A percentile compares a stretch with the other conserved stretches of the same genome.
Evolutionary conservation across 2,113 vertebrate genomes (phyloP).

Genomic region (Toxotes chatareus): DNA sequence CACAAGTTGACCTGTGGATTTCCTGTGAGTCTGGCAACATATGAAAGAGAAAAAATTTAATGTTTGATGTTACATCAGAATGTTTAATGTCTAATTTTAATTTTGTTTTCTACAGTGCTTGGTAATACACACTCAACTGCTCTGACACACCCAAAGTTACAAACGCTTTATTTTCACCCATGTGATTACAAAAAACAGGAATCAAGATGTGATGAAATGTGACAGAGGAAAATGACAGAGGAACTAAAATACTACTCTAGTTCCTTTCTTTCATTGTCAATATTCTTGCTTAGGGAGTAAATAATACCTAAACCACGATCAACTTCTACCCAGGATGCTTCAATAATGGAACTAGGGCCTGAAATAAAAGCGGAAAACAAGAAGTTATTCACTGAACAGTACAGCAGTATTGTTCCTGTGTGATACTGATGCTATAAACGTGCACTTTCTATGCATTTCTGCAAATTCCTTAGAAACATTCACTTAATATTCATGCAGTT

Average conservation of each 20-base stretch:
- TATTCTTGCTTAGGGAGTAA: background rate
- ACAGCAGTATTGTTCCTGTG: background rate
- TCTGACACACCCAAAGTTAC: background rate
- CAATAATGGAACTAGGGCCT: conserved; percentile 81
- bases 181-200: conserved; percentile 28
- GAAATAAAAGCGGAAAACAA: conserved; percentile 36
- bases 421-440: background rate
- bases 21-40: conserved; percentile 40
- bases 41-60: background rate
- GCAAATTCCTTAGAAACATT: background rate
- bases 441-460: background rate
- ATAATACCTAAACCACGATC: conserved; percentile 65
- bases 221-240: background rate
- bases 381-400: background rate
- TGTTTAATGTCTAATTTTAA: background rate
- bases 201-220: background rate
- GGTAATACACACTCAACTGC: background rate
- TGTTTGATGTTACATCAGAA: background rate
- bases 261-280: conserved; percentile 15
- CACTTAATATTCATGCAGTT: background rate
- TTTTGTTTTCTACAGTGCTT: background rate
- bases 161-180: background rate
- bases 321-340: conserved; percentile 71
- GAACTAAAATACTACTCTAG: conserved; percentile 1
- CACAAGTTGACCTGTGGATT: background rate